A percentile compares a stretch with the other conserved stretches of the same genome.
These are phyloP conservation scores for Malacoctenus gilli DNA, from an alignment of 2,797 vertebrate species.

Conservation along the genomic window DNA sequence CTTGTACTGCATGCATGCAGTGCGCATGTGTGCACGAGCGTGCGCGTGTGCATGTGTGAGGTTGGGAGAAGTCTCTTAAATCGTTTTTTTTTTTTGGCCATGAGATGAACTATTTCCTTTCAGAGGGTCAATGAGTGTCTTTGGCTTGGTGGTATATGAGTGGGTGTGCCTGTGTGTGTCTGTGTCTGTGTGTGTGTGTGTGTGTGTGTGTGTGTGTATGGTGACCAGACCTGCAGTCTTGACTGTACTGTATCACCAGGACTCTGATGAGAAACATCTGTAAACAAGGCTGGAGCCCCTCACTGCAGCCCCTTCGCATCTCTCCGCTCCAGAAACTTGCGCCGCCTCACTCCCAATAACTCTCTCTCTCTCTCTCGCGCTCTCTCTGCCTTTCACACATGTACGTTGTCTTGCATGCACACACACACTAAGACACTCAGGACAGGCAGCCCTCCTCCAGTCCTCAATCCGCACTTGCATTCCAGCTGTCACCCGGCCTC, in stretches of 20 bases:
- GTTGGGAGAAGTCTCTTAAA: slow-evolving; percentile 17
- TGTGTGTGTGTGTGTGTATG: slow-evolving; percentile 31
- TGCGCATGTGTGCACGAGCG: slow-evolving; percentile 14
- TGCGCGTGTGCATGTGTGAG: slow-evolving; percentile 13
- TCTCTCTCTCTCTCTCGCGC: slow-evolving; percentile 8
- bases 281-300: slow-evolving; percentile 71
- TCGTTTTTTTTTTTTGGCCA: slow-evolving; percentile 42
- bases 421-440: neutral
- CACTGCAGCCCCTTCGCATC: slow-evolving; percentile 64
- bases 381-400: neutral
- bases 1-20: neutral
- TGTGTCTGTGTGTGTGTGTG: slow-evolving; percentile 27
- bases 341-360: slow-evolving; percentile 13
- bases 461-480: slow-evolving; percentile 20
- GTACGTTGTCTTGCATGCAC: neutral
- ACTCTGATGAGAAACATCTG: slow-evolving; percentile 81
- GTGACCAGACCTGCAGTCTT: slow-evolving; percentile 65
- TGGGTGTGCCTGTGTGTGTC: slow-evolving; percentile 16
- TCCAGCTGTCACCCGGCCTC: slow-evolving; percentile 35
- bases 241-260: slow-evolving; percentile 60
- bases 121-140: slow-evolving; percentile 65
- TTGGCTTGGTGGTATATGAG: slow-evolving; percentile 50
- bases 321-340: slow-evolving; percentile 38
- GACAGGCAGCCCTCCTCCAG: slow-evolving; percentile 23
- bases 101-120: slow-evolving; percentile 64